Evolutionary conservation across 2,113 vertebrate species (phyloP).

Genomic region (Mus spicilegus): DNA sequence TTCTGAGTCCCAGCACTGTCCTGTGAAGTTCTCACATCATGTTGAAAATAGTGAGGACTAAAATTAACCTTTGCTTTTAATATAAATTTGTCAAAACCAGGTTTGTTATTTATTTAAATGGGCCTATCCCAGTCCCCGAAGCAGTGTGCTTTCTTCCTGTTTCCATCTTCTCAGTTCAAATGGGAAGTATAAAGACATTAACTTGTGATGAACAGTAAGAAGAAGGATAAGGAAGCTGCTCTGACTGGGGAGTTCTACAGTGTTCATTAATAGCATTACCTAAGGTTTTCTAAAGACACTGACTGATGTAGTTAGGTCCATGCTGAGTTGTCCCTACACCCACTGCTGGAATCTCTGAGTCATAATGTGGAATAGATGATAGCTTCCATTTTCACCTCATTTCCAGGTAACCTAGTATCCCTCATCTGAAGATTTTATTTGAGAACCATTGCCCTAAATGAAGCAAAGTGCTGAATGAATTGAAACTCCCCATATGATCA

Average conservation of each 20-base stretch:
- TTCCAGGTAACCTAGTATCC: neutral
- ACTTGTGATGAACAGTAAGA: neutral
- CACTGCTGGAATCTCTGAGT: neutral
- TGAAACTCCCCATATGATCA: neutral
- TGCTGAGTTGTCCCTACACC: too few species aligned
- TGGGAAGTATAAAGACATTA: neutral
- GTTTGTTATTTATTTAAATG: slow-evolving; percentile 22
- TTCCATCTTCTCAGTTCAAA: neutral
- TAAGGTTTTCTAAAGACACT: neutral
- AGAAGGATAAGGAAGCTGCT: neutral
- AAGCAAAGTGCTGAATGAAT: neutral
- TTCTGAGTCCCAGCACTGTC: neutral
- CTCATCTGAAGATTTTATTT: neutral
- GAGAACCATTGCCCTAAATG: neutral
- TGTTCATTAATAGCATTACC: neutral
- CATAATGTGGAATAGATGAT: neutral
- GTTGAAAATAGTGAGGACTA: slow-evolving; percentile 2
- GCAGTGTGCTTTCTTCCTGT: neutral
- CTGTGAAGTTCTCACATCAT: slow-evolving; percentile 13
- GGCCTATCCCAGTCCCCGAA: neutral
- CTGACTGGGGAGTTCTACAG: neutral
- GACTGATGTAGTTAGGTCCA: accelerated
- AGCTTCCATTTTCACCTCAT: neutral
- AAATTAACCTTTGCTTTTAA: slow-evolving; percentile 32
- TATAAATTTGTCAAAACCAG: neutral